Percentiles rank a stretch among this genome's conserved stretches.
phyloP scores from a whole-genome alignment of 2,113 vertebrate genomes.

The Chaetodon trifascialis region DNA sequence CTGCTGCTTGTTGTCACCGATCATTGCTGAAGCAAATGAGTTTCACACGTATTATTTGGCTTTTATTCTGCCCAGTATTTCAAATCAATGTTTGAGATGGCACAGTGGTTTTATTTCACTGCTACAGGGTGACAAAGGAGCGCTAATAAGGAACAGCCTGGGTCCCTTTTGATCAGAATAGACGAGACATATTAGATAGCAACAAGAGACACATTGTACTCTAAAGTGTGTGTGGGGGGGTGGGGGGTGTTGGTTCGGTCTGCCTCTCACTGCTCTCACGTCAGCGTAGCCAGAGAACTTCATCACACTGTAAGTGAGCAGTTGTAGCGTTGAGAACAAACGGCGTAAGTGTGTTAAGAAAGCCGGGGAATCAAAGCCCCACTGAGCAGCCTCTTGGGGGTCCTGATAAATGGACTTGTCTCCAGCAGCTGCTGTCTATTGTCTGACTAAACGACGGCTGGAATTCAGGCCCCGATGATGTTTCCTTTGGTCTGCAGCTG shows the following conservation, averaged over 20 bases:
- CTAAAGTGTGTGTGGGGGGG: background rate
- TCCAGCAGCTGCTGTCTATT: slow-evolving; percentile 74
- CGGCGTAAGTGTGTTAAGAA: slow-evolving; percentile 58
- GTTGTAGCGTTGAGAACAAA: slow-evolving; percentile 58
- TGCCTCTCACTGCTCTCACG: background rate
- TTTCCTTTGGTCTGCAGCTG: slow-evolving; percentile 25
- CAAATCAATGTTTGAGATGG: background rate
- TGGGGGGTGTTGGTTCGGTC: slow-evolving; percentile 7
- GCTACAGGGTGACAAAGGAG: background rate
- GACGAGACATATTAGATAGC: background rate
- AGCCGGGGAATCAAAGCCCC: slow-evolving; percentile 55
- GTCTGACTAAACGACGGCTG: slow-evolving; percentile 44
- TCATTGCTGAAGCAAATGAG: background rate
- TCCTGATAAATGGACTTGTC: slow-evolving; percentile 71
- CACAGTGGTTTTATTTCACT: slow-evolving; percentile 6
- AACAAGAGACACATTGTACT: background rate
- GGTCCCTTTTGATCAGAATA: background rate
- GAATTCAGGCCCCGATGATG: slow-evolving; percentile 44
- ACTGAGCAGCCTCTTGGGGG: slow-evolving; percentile 52
- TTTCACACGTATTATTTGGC: background rate
- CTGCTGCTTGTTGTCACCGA: background rate
- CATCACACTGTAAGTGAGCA: slow-evolving; percentile 29
- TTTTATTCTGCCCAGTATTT: background rate
- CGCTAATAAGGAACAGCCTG: background rate
- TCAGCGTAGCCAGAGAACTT: slow-evolving; percentile 8